A percentile compares a stretch with the other conserved stretches of the same genome.
These are phyloP conservation scores for Ceratitis capitata DNA, from an alignment of 1,140 invertebrate species.

Conservation along the genomic window DNA sequence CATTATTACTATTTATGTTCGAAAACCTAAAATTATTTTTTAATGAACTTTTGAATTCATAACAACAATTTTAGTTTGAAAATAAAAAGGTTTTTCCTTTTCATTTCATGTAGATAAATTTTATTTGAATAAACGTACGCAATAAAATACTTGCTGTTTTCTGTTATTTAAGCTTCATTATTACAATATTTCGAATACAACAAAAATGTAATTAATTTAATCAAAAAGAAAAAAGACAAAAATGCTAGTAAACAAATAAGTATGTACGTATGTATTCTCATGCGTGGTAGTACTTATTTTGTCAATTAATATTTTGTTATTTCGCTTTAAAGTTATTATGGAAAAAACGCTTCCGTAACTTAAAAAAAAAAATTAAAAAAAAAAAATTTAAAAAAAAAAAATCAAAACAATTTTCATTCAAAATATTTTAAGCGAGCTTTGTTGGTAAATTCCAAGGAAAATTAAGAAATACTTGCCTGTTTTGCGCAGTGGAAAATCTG, in stretches of 20 bases:
- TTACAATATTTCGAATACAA: conserved; percentile 36
- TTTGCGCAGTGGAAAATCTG: conserved; percentile 93
- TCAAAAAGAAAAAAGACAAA: conserved; percentile 40
- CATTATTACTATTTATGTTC: no score
- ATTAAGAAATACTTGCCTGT: conserved; percentile 77
- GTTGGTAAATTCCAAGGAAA: not conserved
- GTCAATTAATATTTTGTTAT: not conserved
- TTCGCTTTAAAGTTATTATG: not conserved
- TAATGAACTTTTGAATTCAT: no score
- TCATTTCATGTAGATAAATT: no score
- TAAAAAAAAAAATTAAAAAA: not conserved
- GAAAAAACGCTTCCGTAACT: not conserved
- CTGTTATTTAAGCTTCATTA: conserved; percentile 1
- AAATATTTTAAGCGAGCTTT: conserved; percentile 5
- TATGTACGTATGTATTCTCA: not conserved
- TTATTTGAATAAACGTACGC: not conserved
- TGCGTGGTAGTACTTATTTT: not conserved
- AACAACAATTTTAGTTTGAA: no score
- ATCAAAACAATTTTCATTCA: no score
- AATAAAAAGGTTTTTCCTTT: no score
- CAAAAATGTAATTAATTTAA: conserved; percentile 40
- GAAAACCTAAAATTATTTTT: no score
- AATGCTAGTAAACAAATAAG: conserved; percentile 38
- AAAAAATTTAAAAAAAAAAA: no score
- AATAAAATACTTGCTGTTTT: not conserved